phyloP scores from a whole-genome alignment of 2,113 vertebrate species.

The Petroica traversi region DNA sequence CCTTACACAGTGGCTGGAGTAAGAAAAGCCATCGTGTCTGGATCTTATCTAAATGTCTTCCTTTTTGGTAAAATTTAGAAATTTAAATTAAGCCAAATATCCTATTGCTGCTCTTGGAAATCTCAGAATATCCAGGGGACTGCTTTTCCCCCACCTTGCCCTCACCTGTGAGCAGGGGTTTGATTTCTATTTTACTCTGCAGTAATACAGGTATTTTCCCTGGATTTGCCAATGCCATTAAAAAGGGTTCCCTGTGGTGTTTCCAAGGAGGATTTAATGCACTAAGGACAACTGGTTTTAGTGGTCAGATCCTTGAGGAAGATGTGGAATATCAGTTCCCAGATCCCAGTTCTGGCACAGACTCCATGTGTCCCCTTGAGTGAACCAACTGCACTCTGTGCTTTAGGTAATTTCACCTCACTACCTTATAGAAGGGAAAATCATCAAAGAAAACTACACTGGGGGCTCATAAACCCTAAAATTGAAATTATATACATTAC shows the following conservation, averaged over 20 bases:
- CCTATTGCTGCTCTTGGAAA: not conserved
- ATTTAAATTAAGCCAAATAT: accelerated
- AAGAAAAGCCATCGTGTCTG: not conserved
- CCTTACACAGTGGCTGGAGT: not conserved
- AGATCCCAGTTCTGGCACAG: not conserved
- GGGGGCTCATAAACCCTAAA: not conserved
- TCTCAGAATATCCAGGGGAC: not conserved
- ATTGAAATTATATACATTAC: not conserved
- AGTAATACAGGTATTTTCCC: not conserved
- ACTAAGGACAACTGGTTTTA: not conserved
- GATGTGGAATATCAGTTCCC: not conserved
- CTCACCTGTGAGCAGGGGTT: not conserved
- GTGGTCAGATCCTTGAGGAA: too few species aligned
- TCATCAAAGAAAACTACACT: not conserved
- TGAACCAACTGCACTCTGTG: not conserved
- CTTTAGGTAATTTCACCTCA: not conserved
- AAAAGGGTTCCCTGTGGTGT: not conserved
- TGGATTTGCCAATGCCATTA: not conserved
- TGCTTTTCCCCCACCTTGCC: not conserved
- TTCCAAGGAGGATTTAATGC: not conserved
- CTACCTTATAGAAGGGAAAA: not conserved
- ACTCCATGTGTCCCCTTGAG: accelerated
- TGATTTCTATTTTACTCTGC: not conserved
- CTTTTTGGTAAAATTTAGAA: not conserved
- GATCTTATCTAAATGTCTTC: not conserved